These are phyloP conservation scores for Rhodeus uyekii DNA, from an alignment of 2,797 vertebrate genomes.

Conservation along the genomic window DNA sequence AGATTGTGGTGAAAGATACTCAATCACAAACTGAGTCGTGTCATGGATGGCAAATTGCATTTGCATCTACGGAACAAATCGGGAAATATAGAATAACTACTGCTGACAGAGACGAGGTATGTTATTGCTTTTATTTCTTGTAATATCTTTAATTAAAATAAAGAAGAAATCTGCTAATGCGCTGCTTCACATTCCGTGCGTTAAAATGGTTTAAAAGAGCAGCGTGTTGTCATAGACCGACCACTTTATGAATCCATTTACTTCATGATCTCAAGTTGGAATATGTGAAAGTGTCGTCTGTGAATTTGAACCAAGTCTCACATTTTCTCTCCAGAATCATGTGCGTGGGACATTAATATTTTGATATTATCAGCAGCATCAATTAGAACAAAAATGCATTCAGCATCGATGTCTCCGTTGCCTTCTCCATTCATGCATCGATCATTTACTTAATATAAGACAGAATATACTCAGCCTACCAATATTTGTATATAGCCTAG, in stretches of 20 bases:
- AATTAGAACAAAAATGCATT: background rate
- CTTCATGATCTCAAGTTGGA: slow-evolving; percentile 12
- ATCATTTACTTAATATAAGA: background rate
- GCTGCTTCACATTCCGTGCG: background rate
- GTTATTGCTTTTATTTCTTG: slow-evolving; percentile 22
- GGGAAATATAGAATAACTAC: slow-evolving; percentile 82
- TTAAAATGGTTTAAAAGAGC: background rate
- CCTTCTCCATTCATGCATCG: background rate
- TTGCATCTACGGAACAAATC: slow-evolving; percentile 77
- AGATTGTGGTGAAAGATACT: slow-evolving; percentile 70
- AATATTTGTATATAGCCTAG: background rate
- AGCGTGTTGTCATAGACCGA: background rate
- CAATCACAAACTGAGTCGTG: slow-evolving; percentile 75
- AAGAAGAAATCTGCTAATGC: background rate
- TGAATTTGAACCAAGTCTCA: background rate
- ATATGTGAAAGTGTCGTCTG: background rate
- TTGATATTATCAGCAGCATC: background rate
- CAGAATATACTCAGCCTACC: background rate
- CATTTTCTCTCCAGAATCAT: background rate
- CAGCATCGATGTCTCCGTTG: background rate
- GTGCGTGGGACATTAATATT: background rate
- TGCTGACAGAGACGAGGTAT: slow-evolving; percentile 83
- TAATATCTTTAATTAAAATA: background rate
- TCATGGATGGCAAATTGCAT: slow-evolving; percentile 84
- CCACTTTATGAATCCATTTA: background rate